Percentiles rank a stretch among this genome's conserved stretches.
These are phyloP conservation scores for Arizona elegans DNA, from an alignment of 2,113 vertebrate genomes.

Conservation along the genomic window DNA sequence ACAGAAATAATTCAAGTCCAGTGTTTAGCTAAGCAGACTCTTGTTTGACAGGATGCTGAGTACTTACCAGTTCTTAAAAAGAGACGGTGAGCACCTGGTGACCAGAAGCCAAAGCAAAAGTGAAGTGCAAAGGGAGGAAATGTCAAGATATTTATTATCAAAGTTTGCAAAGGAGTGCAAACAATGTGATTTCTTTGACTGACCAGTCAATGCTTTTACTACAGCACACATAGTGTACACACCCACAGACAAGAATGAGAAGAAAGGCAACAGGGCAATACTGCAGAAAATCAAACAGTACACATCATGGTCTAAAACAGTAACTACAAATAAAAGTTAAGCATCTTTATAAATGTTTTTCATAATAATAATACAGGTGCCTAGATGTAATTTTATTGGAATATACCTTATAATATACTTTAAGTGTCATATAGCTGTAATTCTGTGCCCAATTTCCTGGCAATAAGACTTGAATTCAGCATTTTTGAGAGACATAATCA, in stretches of 20 bases:
- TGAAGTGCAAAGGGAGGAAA: conserved; percentile 16
- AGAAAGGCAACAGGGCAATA: background rate
- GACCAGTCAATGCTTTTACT: background rate
- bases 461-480: background rate
- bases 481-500: background rate
- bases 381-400: background rate
- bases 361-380: background rate
- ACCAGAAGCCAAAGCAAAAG: background rate
- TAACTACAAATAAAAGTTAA: background rate
- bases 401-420: background rate
- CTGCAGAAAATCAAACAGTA: background rate
- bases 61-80: conserved; percentile 16
- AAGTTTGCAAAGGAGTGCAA: conserved; percentile 12
- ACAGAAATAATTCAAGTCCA: background rate
- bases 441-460: background rate
- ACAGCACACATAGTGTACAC: background rate
- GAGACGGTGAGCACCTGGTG: conserved; percentile 18
- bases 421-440: background rate
- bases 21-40: background rate
- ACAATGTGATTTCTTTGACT: background rate
- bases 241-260: background rate
- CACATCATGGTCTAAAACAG: background rate
- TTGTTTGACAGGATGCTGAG: conserved; percentile 27
- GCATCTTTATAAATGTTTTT: background rate
- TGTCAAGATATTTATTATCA: conserved; percentile 22